These are phyloP conservation scores for Python bivittatus DNA, from an alignment of 2,113 vertebrate genomes.

Conservation along the genomic window DNA sequence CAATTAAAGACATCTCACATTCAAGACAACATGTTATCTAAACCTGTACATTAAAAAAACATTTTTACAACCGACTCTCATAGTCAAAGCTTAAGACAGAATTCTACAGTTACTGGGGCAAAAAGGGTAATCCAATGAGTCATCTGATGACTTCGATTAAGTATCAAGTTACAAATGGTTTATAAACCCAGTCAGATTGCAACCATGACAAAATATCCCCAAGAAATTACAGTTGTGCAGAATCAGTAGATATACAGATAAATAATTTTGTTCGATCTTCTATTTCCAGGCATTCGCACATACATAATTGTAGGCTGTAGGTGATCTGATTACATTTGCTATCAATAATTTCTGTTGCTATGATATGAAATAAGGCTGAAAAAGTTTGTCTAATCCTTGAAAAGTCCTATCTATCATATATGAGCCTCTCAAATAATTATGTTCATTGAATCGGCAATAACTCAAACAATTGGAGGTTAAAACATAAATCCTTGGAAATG, in stretches of 20 bases:
- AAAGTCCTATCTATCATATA: neutral
- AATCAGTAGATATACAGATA: neutral
- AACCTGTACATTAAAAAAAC: neutral
- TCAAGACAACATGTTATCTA: neutral
- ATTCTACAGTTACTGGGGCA: neutral
- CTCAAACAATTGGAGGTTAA: neutral
- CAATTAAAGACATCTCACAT: neutral
- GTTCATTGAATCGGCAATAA: neutral
- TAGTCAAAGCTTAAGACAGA: neutral
- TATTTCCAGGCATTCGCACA: neutral
- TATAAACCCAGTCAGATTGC: neutral
- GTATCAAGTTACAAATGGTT: neutral
- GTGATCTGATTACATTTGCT: neutral
- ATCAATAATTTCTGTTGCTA: neutral
- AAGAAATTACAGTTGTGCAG: neutral
- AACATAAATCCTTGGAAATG: neutral
- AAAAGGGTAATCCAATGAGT: neutral
- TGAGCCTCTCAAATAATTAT: neutral
- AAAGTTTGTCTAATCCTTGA: neutral
- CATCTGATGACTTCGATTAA: neutral
- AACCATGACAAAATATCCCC: neutral
- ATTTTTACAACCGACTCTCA: neutral
- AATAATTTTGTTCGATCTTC: neutral
- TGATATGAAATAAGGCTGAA: neutral
- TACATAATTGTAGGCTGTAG: neutral